A percentile compares a stretch with the other conserved stretches of the same genome.
Evolutionary conservation across 2,888 invertebrate species (phyloP).

Genomic region (Macrophya alboannulata): DNA sequence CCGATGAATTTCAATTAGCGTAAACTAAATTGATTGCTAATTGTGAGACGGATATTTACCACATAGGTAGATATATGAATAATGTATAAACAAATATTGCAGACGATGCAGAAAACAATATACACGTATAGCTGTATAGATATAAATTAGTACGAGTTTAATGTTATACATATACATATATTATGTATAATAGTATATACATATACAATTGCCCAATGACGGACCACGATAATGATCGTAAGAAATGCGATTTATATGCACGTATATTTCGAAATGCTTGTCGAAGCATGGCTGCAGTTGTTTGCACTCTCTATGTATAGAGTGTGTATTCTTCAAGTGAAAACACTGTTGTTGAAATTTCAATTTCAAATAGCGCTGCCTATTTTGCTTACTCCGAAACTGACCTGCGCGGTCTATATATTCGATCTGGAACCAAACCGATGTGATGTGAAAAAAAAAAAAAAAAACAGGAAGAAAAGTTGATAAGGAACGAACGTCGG

Average conservation of each 20-base stretch:
- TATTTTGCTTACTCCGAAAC: not conserved
- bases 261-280: conserved; percentile 12
- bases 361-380: not conserved
- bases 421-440: not conserved
- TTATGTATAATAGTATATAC: not conserved
- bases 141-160: conserved; percentile 11
- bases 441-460: not conserved
- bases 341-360: not conserved
- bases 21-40: conserved; percentile 4
- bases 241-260: conserved; percentile 17
- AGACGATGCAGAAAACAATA: not conserved
- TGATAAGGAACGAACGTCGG: not conserved
- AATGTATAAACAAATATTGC: conserved; percentile 1
- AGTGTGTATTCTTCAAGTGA: conserved; percentile 3
- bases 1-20: not conserved
- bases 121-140: not conserved
- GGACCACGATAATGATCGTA: not conserved
- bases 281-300: conserved; percentile 20
- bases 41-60: not conserved
- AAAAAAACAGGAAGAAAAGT: not conserved
- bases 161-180: not conserved
- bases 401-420: not conserved
- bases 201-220: conserved; percentile 3
- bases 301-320: not conserved
- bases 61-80: not conserved